A percentile compares a stretch with the other conserved stretches of the same genome.
phyloP scores from a whole-genome alignment of 2,797 vertebrate species.

The Eurystomus glaucurus region DNA sequence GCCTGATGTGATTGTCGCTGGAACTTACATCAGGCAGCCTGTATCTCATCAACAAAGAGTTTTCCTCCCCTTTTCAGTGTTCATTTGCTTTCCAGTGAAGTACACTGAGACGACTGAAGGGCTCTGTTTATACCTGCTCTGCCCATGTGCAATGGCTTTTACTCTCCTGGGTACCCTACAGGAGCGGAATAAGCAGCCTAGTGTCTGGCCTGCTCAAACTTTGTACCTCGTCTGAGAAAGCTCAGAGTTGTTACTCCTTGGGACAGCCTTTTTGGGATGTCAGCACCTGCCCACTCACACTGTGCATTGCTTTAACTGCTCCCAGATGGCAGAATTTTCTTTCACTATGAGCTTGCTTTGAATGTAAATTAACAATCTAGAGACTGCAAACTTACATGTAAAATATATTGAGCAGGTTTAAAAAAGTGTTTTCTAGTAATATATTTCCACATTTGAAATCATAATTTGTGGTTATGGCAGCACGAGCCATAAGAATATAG shows the following conservation, averaged over 20 bases:
- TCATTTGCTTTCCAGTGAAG: background rate
- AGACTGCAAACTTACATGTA: background rate
- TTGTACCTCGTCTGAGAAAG: background rate
- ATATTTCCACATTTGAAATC: background rate
- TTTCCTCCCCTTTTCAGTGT: background rate
- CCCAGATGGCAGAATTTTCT: slow-evolving; percentile 42
- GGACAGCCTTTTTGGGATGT: slow-evolving; percentile 13
- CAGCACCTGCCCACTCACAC: background rate
- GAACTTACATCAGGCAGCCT: slow-evolving; percentile 4
- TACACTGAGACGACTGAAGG: background rate
- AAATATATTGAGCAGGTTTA: background rate
- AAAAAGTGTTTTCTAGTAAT: background rate
- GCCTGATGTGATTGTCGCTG: background rate
- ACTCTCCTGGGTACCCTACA: background rate
- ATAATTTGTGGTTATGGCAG: background rate
- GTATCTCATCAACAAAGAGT: background rate
- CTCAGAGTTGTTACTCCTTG: background rate
- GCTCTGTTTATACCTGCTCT: background rate
- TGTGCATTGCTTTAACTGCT: slow-evolving; percentile 3
- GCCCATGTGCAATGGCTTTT: fast-evolving
- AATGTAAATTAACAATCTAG: slow-evolving; percentile 31
- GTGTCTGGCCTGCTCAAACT: background rate
- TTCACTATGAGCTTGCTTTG: background rate
- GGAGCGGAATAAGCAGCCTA: background rate
- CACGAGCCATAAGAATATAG: background rate